These are phyloP conservation scores for Polia nebulosa DNA, from an alignment of 2,888 invertebrate genomes.

Conservation along the genomic window DNA sequence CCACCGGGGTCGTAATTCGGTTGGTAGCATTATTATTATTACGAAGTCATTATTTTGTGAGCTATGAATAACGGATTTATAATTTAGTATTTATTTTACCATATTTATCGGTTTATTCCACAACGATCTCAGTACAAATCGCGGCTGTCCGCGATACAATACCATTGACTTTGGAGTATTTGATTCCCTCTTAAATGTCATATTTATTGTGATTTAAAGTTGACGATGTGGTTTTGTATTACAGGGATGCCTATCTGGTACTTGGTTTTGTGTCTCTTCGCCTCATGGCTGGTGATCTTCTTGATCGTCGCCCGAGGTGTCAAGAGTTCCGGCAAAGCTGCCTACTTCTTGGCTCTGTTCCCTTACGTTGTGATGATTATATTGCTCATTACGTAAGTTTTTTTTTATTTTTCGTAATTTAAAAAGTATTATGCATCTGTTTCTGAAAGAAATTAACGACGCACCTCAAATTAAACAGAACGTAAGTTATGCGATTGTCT, in stretches of 20 bases:
- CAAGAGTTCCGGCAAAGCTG: conserved; percentile 95
- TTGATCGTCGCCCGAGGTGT: conserved; percentile 93
- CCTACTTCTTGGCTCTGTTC: conserved; percentile 97
- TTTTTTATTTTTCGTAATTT: background rate
- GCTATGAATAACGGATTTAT: too few relatives aligned
- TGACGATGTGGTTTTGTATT: conserved; percentile 2
- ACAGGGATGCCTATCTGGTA: conserved; percentile 93
- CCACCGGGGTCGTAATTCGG: too few relatives aligned
- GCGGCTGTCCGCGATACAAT: background rate
- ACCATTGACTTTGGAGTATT: background rate
- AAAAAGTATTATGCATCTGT: background rate
- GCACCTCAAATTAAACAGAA: too few relatives aligned
- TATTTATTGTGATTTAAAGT: background rate
- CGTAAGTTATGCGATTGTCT: too few relatives aligned
- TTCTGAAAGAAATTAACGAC: too few relatives aligned
- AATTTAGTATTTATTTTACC: too few relatives aligned
- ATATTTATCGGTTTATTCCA: background rate
- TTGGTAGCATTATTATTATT: too few relatives aligned
- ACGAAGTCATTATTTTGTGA: too few relatives aligned
- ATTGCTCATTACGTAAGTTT: conserved; percentile 91
- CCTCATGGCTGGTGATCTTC: conserved; percentile 93
- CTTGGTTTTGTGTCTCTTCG: conserved; percentile 92
- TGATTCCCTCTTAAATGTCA: background rate
- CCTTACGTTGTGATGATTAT: conserved; percentile 95
- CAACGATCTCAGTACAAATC: background rate